These are phyloP conservation scores for Euleptes europaea DNA, from an alignment of 2,113 vertebrate genomes.

Conservation along the genomic window DNA sequence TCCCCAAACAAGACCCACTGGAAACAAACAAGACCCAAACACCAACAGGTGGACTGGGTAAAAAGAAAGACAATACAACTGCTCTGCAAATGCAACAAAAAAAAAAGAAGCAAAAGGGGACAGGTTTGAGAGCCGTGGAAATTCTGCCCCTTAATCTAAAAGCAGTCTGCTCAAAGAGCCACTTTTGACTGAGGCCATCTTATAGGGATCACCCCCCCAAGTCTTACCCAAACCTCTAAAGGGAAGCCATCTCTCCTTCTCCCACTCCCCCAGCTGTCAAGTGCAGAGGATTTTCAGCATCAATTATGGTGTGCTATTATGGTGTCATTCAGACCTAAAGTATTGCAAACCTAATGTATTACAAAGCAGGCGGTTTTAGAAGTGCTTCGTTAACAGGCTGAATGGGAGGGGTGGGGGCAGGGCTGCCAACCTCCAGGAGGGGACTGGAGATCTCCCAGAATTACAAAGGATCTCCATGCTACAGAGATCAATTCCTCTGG, in stretches of 20 bases:
- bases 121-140: background rate
- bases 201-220: no score
- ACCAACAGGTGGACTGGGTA: rapidly evolving
- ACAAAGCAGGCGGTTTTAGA: no score
- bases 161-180: background rate
- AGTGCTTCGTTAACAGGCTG: no score
- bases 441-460: no score
- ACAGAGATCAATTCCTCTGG: no score
- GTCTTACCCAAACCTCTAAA: background rate
- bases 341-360: no score
- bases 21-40: no score
- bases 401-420: no score
- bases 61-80: rapidly evolving
- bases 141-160: background rate
- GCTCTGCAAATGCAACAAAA: background rate
- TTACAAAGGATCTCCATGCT: no score
- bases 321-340: no score
- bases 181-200: background rate
- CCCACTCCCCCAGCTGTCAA: background rate
- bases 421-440: no score
- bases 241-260: background rate
- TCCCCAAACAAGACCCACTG: no score
- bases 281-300: background rate
- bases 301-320: background rate
- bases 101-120: background rate